Conservation (phyloP, 2,888 invertebrate species). For the Drosophila mayaguana region DNA sequence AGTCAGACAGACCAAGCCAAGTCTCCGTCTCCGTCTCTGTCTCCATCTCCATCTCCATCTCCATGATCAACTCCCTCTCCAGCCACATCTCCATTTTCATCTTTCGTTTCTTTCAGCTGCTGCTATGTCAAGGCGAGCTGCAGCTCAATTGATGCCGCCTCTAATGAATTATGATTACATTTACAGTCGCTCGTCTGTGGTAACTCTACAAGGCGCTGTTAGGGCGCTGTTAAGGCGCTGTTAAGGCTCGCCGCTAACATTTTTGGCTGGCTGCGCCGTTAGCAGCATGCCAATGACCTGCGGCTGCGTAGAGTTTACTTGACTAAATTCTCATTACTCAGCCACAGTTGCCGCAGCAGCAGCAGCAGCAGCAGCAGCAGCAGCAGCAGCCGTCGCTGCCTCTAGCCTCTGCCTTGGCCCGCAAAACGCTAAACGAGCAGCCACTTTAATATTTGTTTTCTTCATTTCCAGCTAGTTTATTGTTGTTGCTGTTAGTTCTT, state of each 20-base stretch:
- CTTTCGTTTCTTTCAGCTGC: slow-evolving; percentile 49
- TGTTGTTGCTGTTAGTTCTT: slow-evolving; percentile 33
- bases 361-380: slow-evolving; percentile 19
- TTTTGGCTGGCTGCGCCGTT: slow-evolving; percentile 50
- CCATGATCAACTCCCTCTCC: slow-evolving; percentile 34
- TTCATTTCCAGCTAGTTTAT: slow-evolving; percentile 63
- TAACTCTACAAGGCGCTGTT: slow-evolving; percentile 63
- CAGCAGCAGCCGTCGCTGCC: slow-evolving; percentile 17
- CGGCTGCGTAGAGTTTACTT: slow-evolving; percentile 74
- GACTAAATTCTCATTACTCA: slow-evolving; percentile 72
- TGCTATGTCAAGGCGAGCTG: slow-evolving; percentile 63
- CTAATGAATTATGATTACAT: slow-evolving; percentile 74
- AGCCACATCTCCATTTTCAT: slow-evolving; percentile 21
- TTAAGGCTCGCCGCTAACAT: slow-evolving; percentile 20
- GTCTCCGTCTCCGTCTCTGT: slow-evolving; percentile 36
- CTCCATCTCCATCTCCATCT: no score
- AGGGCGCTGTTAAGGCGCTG: slow-evolving; percentile 48
- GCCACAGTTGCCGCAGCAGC: slow-evolving; percentile 29
- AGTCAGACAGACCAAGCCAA: slow-evolving; percentile 20
- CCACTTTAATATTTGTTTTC: slow-evolving; percentile 76
- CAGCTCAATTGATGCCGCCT: slow-evolving; percentile 65
- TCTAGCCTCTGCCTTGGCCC: slow-evolving; percentile 34
- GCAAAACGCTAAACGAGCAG: slow-evolving; percentile 35
- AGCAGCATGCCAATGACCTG: slow-evolving; percentile 78
- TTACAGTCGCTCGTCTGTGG: slow-evolving; percentile 27